Conservation (phyloP, 2,797 vertebrate genomes). For the Leptodactylus fallax region DNA sequence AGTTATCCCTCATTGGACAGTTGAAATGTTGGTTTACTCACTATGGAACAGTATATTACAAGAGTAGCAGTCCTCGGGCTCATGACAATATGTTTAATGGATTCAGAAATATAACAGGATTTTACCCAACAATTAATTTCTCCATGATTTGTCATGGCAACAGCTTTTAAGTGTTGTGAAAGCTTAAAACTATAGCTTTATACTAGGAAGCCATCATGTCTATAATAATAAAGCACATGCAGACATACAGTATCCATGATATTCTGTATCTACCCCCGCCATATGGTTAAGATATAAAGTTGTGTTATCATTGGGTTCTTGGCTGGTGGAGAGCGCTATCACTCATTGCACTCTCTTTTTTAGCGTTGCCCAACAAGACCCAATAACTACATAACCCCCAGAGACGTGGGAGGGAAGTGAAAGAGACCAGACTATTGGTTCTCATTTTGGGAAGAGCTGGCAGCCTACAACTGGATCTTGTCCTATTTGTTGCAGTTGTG, state of each 20-base stretch:
- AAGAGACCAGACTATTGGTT: constrained; percentile 73
- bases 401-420: constrained; percentile 77
- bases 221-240: not conserved
- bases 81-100: no score
- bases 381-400: constrained; percentile 71
- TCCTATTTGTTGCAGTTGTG: constrained; percentile 77
- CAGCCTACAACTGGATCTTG: constrained; percentile 73
- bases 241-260: not conserved
- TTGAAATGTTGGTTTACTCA: no score
- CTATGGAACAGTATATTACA: no score
- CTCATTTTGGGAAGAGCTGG: constrained; percentile 76
- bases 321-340: constrained; percentile 16
- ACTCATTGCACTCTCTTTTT: constrained; percentile 63
- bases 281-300: constrained; percentile 43
- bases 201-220: no score
- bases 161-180: not conserved
- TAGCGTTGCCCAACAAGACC: constrained; percentile 71
- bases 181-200: not conserved
- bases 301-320: constrained; percentile 23
- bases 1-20: no score
- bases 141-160: not conserved
- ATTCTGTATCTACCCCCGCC: not conserved
- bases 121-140: not conserved
- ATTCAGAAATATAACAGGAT: not conserved
- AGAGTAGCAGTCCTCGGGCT: no score